Percentiles rank a stretch among this genome's conserved stretches.
These are phyloP conservation scores for Acanthosepion pharaonis DNA, from an alignment of 2,888 invertebrate species.

Conservation along the genomic window DNA sequence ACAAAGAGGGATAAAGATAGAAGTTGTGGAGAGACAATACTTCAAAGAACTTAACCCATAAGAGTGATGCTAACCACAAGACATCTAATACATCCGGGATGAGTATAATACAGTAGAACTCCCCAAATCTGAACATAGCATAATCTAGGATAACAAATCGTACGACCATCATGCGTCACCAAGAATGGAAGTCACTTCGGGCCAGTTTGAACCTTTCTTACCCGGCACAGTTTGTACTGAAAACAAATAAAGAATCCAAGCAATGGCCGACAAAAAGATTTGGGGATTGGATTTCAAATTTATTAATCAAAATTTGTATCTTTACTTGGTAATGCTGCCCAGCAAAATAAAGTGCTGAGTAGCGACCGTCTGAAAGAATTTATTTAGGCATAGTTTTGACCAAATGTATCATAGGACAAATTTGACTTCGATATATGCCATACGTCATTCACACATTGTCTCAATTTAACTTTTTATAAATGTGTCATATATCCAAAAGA, in stretches of 20 bases:
- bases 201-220: constrained; percentile 89
- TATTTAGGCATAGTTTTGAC: constrained; percentile 52
- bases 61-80: too few species aligned
- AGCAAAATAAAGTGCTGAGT: background rate
- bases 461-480: too few species aligned
- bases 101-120: too few species aligned
- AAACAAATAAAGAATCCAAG: background rate
- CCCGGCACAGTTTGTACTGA: constrained; percentile 98
- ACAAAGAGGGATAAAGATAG: too few species aligned
- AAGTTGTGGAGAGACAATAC: too few species aligned
- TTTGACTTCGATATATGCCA: constrained; percentile 48
- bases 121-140: too few species aligned
- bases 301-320: background rate
- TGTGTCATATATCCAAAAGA: too few species aligned
- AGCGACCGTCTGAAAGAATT: constrained; percentile 53
- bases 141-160: constrained; percentile 90
- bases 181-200: constrained; percentile 96
- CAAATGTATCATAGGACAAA: constrained; percentile 48
- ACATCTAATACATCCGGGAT: too few species aligned
- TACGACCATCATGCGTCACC: constrained; percentile 97
- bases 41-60: too few species aligned
- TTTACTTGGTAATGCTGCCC: constrained; percentile 47
- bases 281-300: too few species aligned
- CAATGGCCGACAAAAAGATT: too few species aligned
- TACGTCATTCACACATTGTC: too few species aligned